A percentile compares a stretch with the other conserved stretches of the same genome.
Evolutionary conservation across 2,113 vertebrate species (phyloP).

Genomic region (Engystomops pustulosus): DNA sequence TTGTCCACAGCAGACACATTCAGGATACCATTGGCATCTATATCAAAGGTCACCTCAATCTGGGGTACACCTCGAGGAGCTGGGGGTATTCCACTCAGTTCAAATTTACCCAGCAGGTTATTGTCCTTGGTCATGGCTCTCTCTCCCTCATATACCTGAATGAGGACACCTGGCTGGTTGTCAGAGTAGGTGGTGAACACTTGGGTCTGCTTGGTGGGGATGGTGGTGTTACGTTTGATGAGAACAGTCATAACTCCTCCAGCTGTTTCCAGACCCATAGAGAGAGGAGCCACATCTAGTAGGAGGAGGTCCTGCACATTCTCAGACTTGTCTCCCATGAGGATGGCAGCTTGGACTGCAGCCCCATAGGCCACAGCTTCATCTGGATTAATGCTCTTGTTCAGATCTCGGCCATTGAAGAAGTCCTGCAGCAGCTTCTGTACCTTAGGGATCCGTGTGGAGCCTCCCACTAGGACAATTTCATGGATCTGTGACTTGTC

Average conservation of each 20-base stretch:
- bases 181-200: no score
- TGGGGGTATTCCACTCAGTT: no score
- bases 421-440: slow-evolving; percentile 87
- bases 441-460: slow-evolving; percentile 86
- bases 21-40: no score
- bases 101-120: no score
- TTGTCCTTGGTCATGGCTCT: slow-evolving; percentile 80
- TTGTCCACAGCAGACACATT: slow-evolving; percentile 70
- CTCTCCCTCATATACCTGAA: slow-evolving; percentile 34
- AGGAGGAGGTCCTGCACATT: slow-evolving; percentile 84
- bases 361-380: slow-evolving; percentile 84
- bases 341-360: slow-evolving; percentile 60
- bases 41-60: no score
- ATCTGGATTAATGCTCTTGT: slow-evolving; percentile 93
- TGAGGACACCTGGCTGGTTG: no score
- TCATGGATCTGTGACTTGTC: slow-evolving; percentile 61
- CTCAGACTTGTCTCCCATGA: slow-evolving; percentile 75
- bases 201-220: slow-evolving; percentile 80
- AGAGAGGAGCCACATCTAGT: slow-evolving; percentile 84
- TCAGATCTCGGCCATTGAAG: slow-evolving; percentile 82
- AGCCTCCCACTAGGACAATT: slow-evolving; percentile 80
- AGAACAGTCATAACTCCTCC: slow-evolving; percentile 84
- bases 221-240: slow-evolving; percentile 82
- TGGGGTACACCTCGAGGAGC: no score
- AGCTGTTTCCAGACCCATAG: slow-evolving; percentile 83